Evolutionary conservation across 2,113 vertebrate genomes (phyloP).

Genomic region (Hymenochirus boettgeri): DNA sequence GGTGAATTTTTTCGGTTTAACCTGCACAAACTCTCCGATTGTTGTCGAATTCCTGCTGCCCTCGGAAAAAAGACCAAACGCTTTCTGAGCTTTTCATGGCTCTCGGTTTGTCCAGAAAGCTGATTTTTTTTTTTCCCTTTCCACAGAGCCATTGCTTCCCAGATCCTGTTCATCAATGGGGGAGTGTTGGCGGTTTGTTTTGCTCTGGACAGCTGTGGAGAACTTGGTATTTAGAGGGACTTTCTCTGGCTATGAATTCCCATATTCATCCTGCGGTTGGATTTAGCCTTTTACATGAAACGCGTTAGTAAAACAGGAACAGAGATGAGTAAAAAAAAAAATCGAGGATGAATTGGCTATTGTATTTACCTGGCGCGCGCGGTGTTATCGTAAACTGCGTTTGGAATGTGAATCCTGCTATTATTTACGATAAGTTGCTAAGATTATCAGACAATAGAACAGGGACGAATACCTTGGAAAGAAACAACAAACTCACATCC

Average conservation of each 20-base stretch:
- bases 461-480: neutral
- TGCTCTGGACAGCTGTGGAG: conserved; percentile 14
- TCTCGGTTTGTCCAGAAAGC: conserved; percentile 10
- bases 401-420: conserved; percentile 10
- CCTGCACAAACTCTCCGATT: conserved; percentile 17
- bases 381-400: neutral
- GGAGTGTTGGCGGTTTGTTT: conserved; percentile 21
- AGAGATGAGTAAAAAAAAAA: no score
- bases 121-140: conserved; percentile 12
- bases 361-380: neutral
- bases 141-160: conserved; percentile 1
- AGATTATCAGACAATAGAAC: conserved; percentile 10
- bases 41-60: neutral
- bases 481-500: neutral
- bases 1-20: conserved; percentile 18
- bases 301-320: neutral
- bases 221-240: neutral
- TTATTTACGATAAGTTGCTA: conserved; percentile 20
- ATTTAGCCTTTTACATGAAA: neutral
- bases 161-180: conserved; percentile 9
- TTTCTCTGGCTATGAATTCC: neutral
- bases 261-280: neutral
- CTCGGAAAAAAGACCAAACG: neutral
- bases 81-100: neutral
- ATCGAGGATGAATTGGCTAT: neutral